Base-by-base conservation (phyloP, 1,140 invertebrate species). In the Aphelenchoides fujianensis region DNA sequence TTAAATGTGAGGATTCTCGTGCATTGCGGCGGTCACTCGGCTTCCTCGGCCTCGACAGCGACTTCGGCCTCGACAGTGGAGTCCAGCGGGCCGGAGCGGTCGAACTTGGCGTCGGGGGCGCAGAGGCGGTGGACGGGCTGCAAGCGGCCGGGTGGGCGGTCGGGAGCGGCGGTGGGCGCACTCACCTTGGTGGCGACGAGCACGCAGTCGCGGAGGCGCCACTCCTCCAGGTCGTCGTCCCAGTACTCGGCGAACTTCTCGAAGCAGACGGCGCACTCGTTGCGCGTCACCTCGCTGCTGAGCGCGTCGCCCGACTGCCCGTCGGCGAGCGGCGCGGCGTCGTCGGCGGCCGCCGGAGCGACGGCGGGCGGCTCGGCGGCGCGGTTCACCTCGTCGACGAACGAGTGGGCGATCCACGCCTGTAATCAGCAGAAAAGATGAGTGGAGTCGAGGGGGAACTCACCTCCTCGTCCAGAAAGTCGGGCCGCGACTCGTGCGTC, bases 221-320 rank as follows among this genome's bases (percentile, higher is more conserved):
- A 83, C 19, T 61, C 73, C 36, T 83, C 81, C 19, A 72, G 73
- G 37, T 83, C 81, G 7, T 79, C 71, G 37, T 84, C 81, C 37
- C 35, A 83, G 55, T 84, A 83, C 37, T 83, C 82, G 23, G 76
- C 73, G 70, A 83, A 83, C n/a, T 74, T 66, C 68, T 83, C 81
- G 34, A 73, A 68, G 67, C 81, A 83, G 2, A 81, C 82, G 31
- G 57, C 54, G 57, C 81, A 83, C 27, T 75, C 72, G 71, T 82
- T 36, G 61, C 83, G 74, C 1, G 30, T 12, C 0, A 61, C 55
- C 35, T 59, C 52, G 77, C 37, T 76, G 23, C 63, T 52, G 3
- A 27, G 23, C 9, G 35, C 62, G 16, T 31, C 35, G 2, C 67
- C 35, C 30, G 28, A n/a, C 9, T 41, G 52, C 30, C 48, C 2